phyloP scores from a whole-genome alignment of 2,888 invertebrate species.

The Cryptops parisi region DNA sequence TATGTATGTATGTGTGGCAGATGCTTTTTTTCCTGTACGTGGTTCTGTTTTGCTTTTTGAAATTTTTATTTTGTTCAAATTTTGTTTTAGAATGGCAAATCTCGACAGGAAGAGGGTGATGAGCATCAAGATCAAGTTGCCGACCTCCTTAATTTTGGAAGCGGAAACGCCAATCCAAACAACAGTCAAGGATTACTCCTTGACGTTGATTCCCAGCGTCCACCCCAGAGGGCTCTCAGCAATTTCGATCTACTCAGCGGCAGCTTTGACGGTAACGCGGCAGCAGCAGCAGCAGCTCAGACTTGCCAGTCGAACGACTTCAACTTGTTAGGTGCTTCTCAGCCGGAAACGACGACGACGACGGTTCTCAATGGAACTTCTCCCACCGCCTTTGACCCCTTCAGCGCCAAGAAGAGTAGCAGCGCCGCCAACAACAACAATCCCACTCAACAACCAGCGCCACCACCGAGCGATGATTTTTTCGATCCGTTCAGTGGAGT shows the following conservation, averaged over 20 bases:
- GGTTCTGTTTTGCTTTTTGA: too few relatives aligned
- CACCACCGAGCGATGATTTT: constrained; percentile 7
- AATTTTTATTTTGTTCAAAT: too few relatives aligned
- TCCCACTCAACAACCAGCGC: not conserved
- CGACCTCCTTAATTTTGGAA: constrained; percentile 15
- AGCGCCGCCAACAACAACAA: constrained; percentile 9
- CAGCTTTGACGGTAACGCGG: not conserved
- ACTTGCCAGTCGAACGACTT: constrained; percentile 9
- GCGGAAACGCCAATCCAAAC: not conserved
- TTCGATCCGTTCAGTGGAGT: constrained; percentile 14
- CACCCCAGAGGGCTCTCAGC: constrained; percentile 12
- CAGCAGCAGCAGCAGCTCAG: too few relatives aligned
- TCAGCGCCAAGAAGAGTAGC: not conserved
- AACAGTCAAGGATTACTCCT: constrained; percentile 5
- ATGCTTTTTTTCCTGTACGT: too few relatives aligned
- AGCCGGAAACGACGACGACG: not conserved
- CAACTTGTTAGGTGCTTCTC: constrained; percentile 12
- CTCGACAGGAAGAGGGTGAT: too few relatives aligned
- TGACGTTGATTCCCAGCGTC: constrained; percentile 10
- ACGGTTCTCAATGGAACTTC: not conserved
- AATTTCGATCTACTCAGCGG: constrained; percentile 18
- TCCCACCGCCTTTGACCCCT: constrained; percentile 4
- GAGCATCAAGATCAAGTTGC: constrained; percentile 6
- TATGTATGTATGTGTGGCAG: too few relatives aligned
- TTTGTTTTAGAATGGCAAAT: too few relatives aligned